Base-by-base conservation (phyloP, 2,797 vertebrate genomes). In the Molossus alvarezi region DNA sequence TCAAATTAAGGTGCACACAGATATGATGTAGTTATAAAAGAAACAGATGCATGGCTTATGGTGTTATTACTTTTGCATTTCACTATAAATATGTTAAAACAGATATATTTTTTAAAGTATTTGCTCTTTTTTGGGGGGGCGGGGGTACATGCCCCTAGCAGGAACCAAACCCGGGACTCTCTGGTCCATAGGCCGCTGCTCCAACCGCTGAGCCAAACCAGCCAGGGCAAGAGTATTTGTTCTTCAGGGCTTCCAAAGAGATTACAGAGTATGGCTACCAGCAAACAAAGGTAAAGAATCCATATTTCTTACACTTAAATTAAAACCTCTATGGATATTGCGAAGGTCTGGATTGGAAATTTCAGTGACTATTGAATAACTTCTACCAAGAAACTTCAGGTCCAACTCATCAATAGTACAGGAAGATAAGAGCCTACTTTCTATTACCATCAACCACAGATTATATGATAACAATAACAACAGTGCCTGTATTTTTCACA, bases 51-150 rank as follows among this genome's bases (percentile, higher is more conserved):
- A 11, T 45, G 14, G 11, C 41, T 79, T 91, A 81, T 37, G 9
- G 17, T 92, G 80, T 92, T 55, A 88, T n/a, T 90, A 55, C 12
- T 75, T 97, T 41, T 83, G 90, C 55, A 91, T 53, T 90, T 87
- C 76, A 84, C 71, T 69, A 1, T 95, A 89, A 80, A 67, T 75
- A 69, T 21, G 48, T 64, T 37, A 53, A 33, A 76, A 95, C 41
- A 80, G 62, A 71, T 53, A 65, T 55, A 91, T 91, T 57, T 93
- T 84, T 67, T 77, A 33, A 14, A 89, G 64, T 55, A 82, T 37
- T 55, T 88, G 33, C 81, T 76, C 57, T 91, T 91, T 33, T 33
- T 33, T 33, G 33, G 33, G 33, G 33, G 33, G 33, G 33, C 33
- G 33, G 33, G 33, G 33, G 33, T 33, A 33, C 33, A 33, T 33